phyloP scores from a whole-genome alignment of 2,888 invertebrate species.

The Camptogramma bilineatum region DNA sequence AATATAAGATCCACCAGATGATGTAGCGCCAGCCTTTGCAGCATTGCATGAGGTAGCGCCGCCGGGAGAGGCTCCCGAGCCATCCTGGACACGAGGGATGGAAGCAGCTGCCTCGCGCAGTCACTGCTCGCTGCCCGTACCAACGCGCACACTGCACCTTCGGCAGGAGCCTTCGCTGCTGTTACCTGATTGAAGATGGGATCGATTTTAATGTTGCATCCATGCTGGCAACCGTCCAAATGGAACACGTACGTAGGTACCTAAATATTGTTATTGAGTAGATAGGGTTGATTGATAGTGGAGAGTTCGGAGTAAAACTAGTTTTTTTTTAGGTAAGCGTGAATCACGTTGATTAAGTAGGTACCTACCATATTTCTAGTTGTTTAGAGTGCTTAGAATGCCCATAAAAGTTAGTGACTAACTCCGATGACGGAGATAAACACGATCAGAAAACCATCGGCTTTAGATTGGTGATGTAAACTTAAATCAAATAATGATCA shows the following conservation, averaged over 20 bases:
- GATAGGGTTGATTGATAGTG: background rate
- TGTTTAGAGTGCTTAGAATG: too few relatives aligned
- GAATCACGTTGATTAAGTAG: too few relatives aligned
- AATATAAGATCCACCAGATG: conserved; percentile 76
- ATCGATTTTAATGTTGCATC: conserved; percentile 1
- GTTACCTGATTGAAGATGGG: conserved; percentile 60
- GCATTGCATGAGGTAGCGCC: conserved; percentile 77
- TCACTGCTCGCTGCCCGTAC: conserved; percentile 69
- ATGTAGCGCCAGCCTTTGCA: conserved; percentile 73
- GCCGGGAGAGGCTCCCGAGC: conserved; percentile 81
- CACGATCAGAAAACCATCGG: too few relatives aligned
- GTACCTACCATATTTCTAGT: too few relatives aligned
- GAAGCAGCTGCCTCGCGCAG: conserved; percentile 69
- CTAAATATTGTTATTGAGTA: background rate
- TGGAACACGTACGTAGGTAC: background rate
- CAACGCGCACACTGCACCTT: conserved; percentile 78
- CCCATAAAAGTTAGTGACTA: too few relatives aligned
- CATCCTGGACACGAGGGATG: conserved; percentile 76
- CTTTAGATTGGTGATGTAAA: background rate
- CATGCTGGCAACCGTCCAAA: background rate
- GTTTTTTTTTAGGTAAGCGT: too few relatives aligned
- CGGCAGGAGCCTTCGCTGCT: conserved; percentile 75
- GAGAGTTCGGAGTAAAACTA: too few relatives aligned
- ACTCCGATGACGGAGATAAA: too few relatives aligned
- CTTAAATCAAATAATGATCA: background rate